phyloP scores from a whole-genome alignment of 1,140 invertebrate genomes.

The Listronotus oregonensis region DNA sequence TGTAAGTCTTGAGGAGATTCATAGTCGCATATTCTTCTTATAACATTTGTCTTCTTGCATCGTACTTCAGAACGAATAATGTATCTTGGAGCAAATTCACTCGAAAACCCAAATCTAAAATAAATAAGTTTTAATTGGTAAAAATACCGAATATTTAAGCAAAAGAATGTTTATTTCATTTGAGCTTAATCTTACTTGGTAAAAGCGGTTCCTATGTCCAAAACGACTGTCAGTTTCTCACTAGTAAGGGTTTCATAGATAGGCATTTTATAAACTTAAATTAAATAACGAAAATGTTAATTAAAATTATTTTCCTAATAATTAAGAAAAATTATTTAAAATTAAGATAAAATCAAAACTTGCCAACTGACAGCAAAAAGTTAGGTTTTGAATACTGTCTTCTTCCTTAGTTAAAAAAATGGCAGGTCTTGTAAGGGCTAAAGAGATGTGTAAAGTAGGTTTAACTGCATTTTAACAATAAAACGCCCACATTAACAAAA shows the following conservation, averaged over 20 bases:
- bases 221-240: constrained; percentile 86
- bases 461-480: too few species aligned
- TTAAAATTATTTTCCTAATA: too few species aligned
- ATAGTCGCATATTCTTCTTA: constrained; percentile 74
- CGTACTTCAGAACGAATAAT: constrained; percentile 82
- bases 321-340: too few species aligned
- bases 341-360: too few species aligned
- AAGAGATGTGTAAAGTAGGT: too few species aligned
- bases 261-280: constrained; percentile 66
- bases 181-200: constrained; percentile 77
- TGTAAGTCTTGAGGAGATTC: constrained; percentile 76
- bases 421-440: too few species aligned
- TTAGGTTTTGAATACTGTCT: too few species aligned
- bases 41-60: constrained; percentile 66
- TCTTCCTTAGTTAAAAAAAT: too few species aligned
- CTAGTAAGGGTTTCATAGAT: constrained; percentile 79
- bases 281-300: too few species aligned
- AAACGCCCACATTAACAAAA: too few species aligned
- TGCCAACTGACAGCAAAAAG: too few species aligned
- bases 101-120: constrained; percentile 87
- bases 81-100: constrained; percentile 83
- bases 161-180: neutral
- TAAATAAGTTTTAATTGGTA: constrained; percentile 29
- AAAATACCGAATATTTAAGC: neutral
- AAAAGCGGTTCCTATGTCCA: constrained; percentile 90